Evolutionary conservation across 1,140 invertebrate species (phyloP).

Genomic region (Pseudoatta argentina): DNA sequence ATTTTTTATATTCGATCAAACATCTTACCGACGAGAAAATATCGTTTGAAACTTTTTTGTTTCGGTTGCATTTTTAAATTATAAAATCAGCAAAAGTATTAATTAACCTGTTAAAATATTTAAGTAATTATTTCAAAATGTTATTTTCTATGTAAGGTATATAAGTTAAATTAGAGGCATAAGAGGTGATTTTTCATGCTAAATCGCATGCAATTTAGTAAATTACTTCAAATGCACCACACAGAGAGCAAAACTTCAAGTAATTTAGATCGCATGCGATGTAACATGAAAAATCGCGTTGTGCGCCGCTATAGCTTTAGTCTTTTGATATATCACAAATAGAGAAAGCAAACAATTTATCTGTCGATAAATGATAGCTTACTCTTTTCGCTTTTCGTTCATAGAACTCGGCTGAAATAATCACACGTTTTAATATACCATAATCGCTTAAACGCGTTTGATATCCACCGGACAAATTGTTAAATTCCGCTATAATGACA

Average conservation of each 20-base stretch:
- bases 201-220: no score
- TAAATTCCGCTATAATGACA: constrained; percentile 63
- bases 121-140: constrained; percentile 16
- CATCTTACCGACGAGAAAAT: neutral
- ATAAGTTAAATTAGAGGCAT: neutral
- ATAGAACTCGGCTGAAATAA: constrained; percentile 34
- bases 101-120: neutral
- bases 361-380: constrained; percentile 21
- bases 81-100: neutral
- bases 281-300: no score
- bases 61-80: neutral
- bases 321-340: neutral
- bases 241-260: no score
- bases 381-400: neutral
- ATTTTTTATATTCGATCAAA: neutral
- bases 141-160: neutral
- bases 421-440: constrained; percentile 33
- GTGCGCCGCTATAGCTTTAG: neutral
- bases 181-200: no score
- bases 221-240: no score
- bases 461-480: constrained; percentile 40
- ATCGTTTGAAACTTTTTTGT: neutral
- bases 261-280: no score
- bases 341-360: constrained; percentile 8
- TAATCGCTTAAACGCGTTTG: constrained; percentile 40